phyloP scores from a whole-genome alignment of 2,797 vertebrate genomes.

The Cacajao melanocephalus region DNA sequence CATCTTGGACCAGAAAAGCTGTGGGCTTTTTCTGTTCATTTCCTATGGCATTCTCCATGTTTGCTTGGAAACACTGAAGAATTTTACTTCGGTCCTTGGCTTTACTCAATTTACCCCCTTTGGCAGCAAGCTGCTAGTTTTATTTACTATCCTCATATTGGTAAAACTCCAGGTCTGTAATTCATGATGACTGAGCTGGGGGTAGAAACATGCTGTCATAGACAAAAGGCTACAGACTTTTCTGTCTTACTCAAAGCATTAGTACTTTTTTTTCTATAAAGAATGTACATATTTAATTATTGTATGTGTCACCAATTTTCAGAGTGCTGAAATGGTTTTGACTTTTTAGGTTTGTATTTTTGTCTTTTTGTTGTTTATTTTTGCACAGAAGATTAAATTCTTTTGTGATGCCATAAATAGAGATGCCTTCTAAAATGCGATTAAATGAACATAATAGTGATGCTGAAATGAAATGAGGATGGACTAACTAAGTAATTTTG shows the following conservation, averaged over 20 bases:
- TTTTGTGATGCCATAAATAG: background rate
- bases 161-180: background rate
- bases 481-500: background rate
- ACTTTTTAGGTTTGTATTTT: background rate
- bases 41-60: background rate
- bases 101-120: background rate
- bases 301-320: background rate
- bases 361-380: background rate
- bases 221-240: background rate
- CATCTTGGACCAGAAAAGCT: accelerated
- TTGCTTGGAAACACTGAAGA: background rate
- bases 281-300: background rate
- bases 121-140: background rate
- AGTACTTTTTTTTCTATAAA: background rate
- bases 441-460: background rate
- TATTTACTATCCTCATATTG: background rate
- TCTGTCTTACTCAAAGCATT: too few relatives aligned
- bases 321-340: background rate
- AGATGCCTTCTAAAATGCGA: background rate
- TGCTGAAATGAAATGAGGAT: background rate
- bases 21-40: background rate
- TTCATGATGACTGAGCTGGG: background rate
- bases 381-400: background rate
- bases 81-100: background rate
- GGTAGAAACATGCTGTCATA: accelerated